Evolutionary conservation across 2,113 vertebrate genomes (phyloP), one percentile per base, ranked within the genome.

Genomic region (Elephas maximus): DNA sequence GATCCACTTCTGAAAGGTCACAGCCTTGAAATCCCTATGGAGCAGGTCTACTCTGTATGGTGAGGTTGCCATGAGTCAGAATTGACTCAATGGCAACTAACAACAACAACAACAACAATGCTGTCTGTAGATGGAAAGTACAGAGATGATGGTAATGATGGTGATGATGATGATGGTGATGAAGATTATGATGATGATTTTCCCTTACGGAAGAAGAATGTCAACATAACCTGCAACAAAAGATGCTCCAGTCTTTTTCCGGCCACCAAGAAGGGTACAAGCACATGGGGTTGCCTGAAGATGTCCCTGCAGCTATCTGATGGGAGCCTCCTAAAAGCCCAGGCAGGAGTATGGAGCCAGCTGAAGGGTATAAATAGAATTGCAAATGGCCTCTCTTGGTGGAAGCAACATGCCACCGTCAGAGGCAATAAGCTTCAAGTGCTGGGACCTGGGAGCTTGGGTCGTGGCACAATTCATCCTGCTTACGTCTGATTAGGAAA

Each of bases 391-490:
- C 28, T 93, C 33, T 81, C 67, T 37, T 44, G 1, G n/a, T 78
- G 37, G 21, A 84, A 87, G 28, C 9, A 33, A 62, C 0, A 0
- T 44, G 41, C 37, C 17, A 0, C 71, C 82, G 91, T 94, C 80
- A 77, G 90, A 92, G 86, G 88, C 84, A 94, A 90, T 93, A 73
- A 78, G 30, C 15, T 94, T 60, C 48, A 73, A 45, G 51, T 15
- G 28, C 0, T 3, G 67, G 74, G 88, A 67, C 30, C 28, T 28
- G 0, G 0, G 57, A 65, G 53, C 44, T 57, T 79, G 71, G 83
- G 77, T 93, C 60, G 1, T 0, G 60, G 87, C 24, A 53, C 37
- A 15, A 2, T 80, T 74, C 30, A 18, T 30, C 57, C 44, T 0
- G 0, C 79, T 94, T 91, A 83, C 0, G 0, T 53, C 79, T 48